These are phyloP conservation scores for Grammomys surdaster DNA, from an alignment of 2,113 vertebrate species.

Conservation along the genomic window DNA sequence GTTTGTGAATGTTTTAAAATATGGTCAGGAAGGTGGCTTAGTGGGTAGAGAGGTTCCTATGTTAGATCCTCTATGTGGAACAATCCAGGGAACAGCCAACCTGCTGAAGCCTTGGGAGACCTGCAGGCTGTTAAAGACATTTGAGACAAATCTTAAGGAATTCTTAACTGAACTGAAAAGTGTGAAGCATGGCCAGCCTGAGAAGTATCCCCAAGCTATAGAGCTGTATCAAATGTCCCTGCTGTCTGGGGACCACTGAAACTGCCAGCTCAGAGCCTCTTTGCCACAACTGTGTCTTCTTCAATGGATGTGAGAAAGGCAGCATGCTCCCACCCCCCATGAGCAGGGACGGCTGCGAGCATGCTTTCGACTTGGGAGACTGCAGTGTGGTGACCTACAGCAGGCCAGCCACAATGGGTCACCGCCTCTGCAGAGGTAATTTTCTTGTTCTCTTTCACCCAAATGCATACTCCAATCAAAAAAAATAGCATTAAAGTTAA, in stretches of 20 bases:
- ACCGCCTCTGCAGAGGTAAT: background rate
- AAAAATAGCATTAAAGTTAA: background rate
- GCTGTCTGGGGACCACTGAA: background rate
- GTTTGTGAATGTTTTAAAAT: background rate
- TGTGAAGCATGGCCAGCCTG: background rate
- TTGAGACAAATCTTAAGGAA: background rate
- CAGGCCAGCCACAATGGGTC: background rate
- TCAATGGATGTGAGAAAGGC: background rate
- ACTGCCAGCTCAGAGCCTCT: background rate
- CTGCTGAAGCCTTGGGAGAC: background rate
- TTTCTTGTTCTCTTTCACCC: background rate
- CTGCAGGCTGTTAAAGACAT: background rate
- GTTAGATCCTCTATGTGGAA: background rate
- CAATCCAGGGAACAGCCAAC: background rate
- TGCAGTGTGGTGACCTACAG: no score
- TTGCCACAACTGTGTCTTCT: constrained; percentile 12
- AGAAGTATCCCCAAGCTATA: background rate
- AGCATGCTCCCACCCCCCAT: background rate
- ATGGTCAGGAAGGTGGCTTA: background rate
- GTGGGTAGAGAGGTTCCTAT: background rate
- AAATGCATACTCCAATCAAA: background rate
- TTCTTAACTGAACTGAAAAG: background rate
- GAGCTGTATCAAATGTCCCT: background rate
- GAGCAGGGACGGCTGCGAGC: background rate
- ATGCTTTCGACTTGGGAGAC: accelerated